A percentile compares a stretch with the other conserved stretches of the same genome.
Evolutionary conservation across 2,888 invertebrate genomes (phyloP).

Genomic region (Lingula anatina): DNA sequence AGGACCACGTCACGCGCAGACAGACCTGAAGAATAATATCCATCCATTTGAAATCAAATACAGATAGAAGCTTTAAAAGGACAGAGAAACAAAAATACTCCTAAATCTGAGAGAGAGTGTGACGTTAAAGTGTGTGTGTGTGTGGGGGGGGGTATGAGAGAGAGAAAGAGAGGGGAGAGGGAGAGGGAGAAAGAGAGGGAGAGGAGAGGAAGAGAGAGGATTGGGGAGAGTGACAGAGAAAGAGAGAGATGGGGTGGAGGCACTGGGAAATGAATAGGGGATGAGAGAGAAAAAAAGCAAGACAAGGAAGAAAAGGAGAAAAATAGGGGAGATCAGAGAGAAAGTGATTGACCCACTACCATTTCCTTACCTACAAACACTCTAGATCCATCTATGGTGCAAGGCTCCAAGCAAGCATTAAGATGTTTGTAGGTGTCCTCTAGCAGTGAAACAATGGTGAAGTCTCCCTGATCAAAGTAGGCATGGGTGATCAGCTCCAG

Average conservation of each 20-base stretch:
- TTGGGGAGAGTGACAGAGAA: too few species aligned
- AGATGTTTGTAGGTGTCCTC: constrained; percentile 90
- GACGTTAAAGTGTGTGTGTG: too few species aligned
- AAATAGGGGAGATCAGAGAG: neutral
- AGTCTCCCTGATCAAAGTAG: constrained; percentile 79
- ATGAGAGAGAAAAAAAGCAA: neutral
- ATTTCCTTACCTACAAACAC: constrained; percentile 62
- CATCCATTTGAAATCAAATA: constrained; percentile 1
- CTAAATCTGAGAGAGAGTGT: too few species aligned
- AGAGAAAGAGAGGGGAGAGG: too few species aligned
- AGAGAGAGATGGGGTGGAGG: too few species aligned
- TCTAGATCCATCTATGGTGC: constrained; percentile 57
- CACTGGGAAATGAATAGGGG: too few species aligned
- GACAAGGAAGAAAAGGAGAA: neutral
- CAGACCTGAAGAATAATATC: constrained; percentile 64
- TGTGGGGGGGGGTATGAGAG: too few species aligned
- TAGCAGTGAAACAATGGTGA: constrained; percentile 58
- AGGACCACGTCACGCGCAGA: constrained; percentile 75
- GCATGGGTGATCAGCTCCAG: constrained; percentile 93
- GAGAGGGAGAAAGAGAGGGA: too few species aligned
- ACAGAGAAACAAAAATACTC: too few species aligned
- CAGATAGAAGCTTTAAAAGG: neutral
- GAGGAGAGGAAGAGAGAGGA: too few species aligned
- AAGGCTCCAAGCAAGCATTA: constrained; percentile 71
- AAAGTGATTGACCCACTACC: neutral